Evolutionary conservation across 2,797 vertebrate species (phyloP), one percentile per base, ranked within the genome.

Genomic region (Kryptopterus vitreolus): DNA sequence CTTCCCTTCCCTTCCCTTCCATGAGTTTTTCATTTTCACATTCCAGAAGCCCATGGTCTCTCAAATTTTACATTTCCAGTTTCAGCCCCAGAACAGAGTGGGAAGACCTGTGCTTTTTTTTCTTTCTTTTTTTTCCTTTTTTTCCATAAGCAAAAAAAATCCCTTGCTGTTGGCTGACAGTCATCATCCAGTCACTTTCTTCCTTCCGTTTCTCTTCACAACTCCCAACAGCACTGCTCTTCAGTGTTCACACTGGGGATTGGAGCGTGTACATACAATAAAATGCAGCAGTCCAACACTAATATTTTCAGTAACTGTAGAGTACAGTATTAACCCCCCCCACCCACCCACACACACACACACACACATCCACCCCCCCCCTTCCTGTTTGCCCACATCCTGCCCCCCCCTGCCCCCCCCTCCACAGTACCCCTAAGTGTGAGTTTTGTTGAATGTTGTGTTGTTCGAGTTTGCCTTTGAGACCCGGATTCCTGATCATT

Each of bases 261-360:
- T 84, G 69, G 59, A 58, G 0, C 86, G 87, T 91, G 90, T 90
- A 90, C 87, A 83, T 76, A 71, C 71, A 81, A 83, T 86, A 88
- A 89, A 88, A 77, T 83, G 38, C n/a, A 52, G 85, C 26, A 81
- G 89, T 92, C 92, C 91, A 93, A 92, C 61, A 88, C 88, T 86
- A 93, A 92, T 92, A 93, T 94, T 89, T 91, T 90, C 84, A 86
- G 90, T 90, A 93, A 93, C 87, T 77, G 74, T 89, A 93, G 90
- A 89, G 68, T 79, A 8, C 61, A 80, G 73, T 73, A 43, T 43
- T 55, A 53, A 10, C 43, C 66, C 50, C 29, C 65, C 80, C 50
- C 80, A 13, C 26, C 13, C 22, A 29, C 15, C 59, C 58, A 63
- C 29, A 71, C n/a, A n/a, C n/a, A n/a, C n/a, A n/a, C 10, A 7